Conservation (phyloP, 2,888 invertebrate species). For the Venusia cambrica region DNA sequence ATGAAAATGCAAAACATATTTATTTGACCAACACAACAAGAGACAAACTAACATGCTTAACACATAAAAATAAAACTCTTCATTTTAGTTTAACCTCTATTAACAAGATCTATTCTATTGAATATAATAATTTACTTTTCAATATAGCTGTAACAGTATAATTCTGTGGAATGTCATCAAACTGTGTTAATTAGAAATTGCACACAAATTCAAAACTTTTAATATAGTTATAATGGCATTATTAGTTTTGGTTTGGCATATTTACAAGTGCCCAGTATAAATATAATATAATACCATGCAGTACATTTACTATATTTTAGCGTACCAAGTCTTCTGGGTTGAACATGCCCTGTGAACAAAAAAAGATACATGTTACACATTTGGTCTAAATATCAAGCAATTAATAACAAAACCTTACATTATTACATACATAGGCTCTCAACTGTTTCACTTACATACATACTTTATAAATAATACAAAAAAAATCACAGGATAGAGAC, state of each 20-base stretch:
- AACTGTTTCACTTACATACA: too few relatives aligned
- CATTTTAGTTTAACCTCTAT: constrained; percentile 49
- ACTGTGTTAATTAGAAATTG: constrained; percentile 43
- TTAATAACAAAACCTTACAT: too few relatives aligned
- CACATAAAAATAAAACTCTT: constrained; percentile 44
- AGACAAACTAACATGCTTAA: constrained; percentile 14
- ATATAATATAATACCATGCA: constrained; percentile 68
- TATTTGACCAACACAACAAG: too few relatives aligned
- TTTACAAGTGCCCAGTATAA: constrained; percentile 56
- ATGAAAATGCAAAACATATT: too few relatives aligned
- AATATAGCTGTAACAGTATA: constrained; percentile 19
- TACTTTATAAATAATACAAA: too few relatives aligned
- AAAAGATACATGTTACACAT: constrained; percentile 25
- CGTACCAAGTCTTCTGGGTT: constrained; percentile 90
- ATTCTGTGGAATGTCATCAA: constrained; percentile 48
- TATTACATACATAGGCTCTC: too few relatives aligned
- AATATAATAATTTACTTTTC: constrained; percentile 38
- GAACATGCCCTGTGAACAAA: constrained; percentile 90
- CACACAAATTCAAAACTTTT: constrained; percentile 54
- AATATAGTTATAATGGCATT: constrained; percentile 35
- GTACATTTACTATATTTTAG: constrained; percentile 51
- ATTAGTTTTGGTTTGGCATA: constrained; percentile 49
- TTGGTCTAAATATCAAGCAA: background rate
- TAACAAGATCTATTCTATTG: constrained; percentile 63
- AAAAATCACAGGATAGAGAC: too few relatives aligned